Evolutionary conservation across 2,888 invertebrate genomes (phyloP).

Genomic region (Tinea pellionella): DNA sequence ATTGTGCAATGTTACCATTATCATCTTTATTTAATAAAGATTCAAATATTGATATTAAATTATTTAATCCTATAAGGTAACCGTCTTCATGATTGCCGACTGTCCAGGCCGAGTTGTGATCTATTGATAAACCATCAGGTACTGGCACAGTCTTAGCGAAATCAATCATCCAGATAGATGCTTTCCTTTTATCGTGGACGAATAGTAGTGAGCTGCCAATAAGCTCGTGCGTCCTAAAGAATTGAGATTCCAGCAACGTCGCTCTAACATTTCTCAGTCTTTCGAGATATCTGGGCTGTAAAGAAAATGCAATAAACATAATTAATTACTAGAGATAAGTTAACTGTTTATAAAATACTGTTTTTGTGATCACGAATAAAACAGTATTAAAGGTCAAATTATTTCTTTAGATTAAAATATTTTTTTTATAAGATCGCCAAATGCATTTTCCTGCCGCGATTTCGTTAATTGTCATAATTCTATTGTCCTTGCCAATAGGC

Average conservation of each 20-base stretch:
- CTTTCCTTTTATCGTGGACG: slow-evolving; percentile 89
- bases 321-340: not conserved
- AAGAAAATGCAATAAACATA: slow-evolving; percentile 25
- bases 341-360: not conserved
- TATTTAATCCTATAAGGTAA: slow-evolving; percentile 91
- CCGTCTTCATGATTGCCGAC: slow-evolving; percentile 98
- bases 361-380: not conserved
- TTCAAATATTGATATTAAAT: slow-evolving; percentile 87
- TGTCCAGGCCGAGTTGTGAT: slow-evolving; percentile 88
- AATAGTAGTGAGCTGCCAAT: slow-evolving; percentile 95
- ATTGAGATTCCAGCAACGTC: slow-evolving; percentile 86
- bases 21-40: slow-evolving; percentile 66
- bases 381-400: not conserved
- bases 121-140: slow-evolving; percentile 78
- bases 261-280: slow-evolving; percentile 86
- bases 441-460: too few species aligned
- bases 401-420: not conserved
- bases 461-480: too few species aligned
- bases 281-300: slow-evolving; percentile 85
- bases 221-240: slow-evolving; percentile 93
- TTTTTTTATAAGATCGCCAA: too few species aligned
- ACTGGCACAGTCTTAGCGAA: slow-evolving; percentile 94
- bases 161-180: slow-evolving; percentile 97
- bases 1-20: slow-evolving; percentile 50
- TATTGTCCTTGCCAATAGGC: too few species aligned